Evolutionary conservation across 2,888 invertebrate genomes (phyloP).

Genomic region (Phorcus lineatus): DNA sequence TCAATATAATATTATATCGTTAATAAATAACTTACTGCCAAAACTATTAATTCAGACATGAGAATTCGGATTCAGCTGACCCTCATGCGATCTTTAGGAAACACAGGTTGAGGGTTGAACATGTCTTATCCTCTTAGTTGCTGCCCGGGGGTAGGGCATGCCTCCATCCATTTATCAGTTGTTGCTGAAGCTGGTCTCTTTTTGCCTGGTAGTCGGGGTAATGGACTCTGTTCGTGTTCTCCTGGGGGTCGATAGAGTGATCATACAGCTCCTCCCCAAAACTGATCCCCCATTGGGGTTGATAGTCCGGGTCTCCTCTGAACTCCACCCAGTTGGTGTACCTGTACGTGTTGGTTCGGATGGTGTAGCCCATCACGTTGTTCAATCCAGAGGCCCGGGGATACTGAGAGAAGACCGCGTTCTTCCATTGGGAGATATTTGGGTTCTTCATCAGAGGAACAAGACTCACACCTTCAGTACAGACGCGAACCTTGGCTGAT

Average conservation of each 20-base stretch:
- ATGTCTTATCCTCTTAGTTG: too few relatives aligned
- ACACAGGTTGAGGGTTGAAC: too few relatives aligned
- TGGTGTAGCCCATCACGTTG: conserved; percentile 11
- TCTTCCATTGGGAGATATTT: background rate
- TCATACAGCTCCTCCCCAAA: conserved; percentile 41
- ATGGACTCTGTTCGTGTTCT: conserved; percentile 43
- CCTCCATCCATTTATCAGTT: conserved; percentile 56
- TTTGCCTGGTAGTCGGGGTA: conserved; percentile 64
- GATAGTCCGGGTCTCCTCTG: background rate
- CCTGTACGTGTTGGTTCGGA: conserved; percentile 5
- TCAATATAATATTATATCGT: too few relatives aligned
- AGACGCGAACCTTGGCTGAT: background rate
- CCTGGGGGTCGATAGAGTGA: conserved; percentile 44
- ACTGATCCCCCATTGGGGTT: background rate
- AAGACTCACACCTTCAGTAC: conserved; percentile 13
- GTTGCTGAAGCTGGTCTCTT: conserved; percentile 39
- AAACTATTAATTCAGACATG: too few relatives aligned
- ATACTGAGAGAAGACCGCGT: conserved; percentile 15
- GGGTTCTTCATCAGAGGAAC: conserved; percentile 14
- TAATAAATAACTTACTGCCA: too few relatives aligned
- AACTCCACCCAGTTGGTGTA: conserved; percentile 17
- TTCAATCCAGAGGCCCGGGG: background rate
- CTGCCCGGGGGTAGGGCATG: background rate
- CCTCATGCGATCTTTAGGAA: too few relatives aligned
- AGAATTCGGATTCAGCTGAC: too few relatives aligned